phyloP scores from a whole-genome alignment of 2,113 vertebrate species.

The Nycticryphes semicollaris region DNA sequence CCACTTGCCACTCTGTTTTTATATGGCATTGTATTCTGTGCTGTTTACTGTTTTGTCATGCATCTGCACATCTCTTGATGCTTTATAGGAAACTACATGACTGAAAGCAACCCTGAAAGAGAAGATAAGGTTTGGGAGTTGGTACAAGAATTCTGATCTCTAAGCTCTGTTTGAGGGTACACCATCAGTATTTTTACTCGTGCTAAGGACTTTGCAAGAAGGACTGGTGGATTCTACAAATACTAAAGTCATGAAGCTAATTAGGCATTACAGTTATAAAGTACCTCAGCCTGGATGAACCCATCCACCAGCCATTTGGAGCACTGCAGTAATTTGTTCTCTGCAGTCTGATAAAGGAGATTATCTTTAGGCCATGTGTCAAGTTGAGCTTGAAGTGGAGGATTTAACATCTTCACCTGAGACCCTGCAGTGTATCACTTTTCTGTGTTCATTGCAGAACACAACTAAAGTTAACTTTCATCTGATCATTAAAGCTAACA shows the following conservation, averaged over 20 bases:
- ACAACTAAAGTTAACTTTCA: too few relatives aligned
- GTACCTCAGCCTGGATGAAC: background rate
- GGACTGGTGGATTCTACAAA: background rate
- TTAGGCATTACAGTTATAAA: background rate
- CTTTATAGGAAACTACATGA: background rate
- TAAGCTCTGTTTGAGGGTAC: background rate
- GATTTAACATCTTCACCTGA: background rate
- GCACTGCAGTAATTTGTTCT: background rate
- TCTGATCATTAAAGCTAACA: too few relatives aligned
- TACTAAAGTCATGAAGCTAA: background rate
- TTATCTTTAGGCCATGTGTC: background rate
- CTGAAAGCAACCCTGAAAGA: fast-evolving
- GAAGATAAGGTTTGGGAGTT: background rate
- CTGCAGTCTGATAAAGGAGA: background rate
- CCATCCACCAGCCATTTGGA: background rate
- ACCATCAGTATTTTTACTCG: background rate
- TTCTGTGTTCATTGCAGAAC: background rate
- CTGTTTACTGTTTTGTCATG: background rate
- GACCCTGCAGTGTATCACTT: background rate
- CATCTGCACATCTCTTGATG: background rate
- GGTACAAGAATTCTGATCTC: background rate
- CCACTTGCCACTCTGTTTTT: background rate
- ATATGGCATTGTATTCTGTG: background rate
- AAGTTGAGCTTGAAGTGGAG: background rate
- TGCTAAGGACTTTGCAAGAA: background rate